phyloP scores from a whole-genome alignment of 2,888 invertebrate genomes.

The Drosophila flavopinicola region DNA sequence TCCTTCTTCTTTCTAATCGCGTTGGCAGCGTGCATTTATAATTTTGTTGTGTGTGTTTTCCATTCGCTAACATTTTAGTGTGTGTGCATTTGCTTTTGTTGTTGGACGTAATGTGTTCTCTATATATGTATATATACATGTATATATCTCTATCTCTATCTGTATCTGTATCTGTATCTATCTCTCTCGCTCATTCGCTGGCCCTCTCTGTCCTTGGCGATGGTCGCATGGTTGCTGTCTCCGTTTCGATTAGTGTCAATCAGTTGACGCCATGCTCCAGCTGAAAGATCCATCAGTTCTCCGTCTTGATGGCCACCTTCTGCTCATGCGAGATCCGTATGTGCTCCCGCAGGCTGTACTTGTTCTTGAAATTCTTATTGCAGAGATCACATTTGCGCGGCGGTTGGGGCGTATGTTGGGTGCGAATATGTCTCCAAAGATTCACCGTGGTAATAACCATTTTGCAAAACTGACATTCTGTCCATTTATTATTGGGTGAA shows the following conservation, averaged over 20 bases:
- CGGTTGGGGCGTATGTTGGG: constrained; percentile 85
- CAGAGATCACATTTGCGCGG: constrained; percentile 84
- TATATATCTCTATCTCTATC: constrained; percentile 12
- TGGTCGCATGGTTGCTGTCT: background rate
- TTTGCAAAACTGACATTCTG: constrained; percentile 85
- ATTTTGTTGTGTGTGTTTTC: background rate
- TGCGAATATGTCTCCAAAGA: constrained; percentile 85
- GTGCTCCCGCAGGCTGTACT: constrained; percentile 84
- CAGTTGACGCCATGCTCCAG: constrained; percentile 56
- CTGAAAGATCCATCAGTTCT: constrained; percentile 80
- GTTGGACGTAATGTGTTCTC: constrained; percentile 44
- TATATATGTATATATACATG: constrained; percentile 8
- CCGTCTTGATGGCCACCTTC: constrained; percentile 81
- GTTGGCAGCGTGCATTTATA: too few relatives aligned
- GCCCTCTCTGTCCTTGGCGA: background rate
- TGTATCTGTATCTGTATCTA: constrained; percentile 5
- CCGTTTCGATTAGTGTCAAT: background rate
- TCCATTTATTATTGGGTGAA: constrained; percentile 85
- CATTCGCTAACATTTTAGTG: background rate
- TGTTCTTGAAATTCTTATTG: constrained; percentile 85
- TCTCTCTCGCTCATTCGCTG: background rate
- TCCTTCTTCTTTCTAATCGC: background rate
- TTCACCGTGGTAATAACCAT: constrained; percentile 85
- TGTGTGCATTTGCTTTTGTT: constrained; percentile 5
- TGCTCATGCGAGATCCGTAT: constrained; percentile 85